phyloP scores from a whole-genome alignment of 2,113 vertebrate species.

The Bombycilla garrulus region DNA sequence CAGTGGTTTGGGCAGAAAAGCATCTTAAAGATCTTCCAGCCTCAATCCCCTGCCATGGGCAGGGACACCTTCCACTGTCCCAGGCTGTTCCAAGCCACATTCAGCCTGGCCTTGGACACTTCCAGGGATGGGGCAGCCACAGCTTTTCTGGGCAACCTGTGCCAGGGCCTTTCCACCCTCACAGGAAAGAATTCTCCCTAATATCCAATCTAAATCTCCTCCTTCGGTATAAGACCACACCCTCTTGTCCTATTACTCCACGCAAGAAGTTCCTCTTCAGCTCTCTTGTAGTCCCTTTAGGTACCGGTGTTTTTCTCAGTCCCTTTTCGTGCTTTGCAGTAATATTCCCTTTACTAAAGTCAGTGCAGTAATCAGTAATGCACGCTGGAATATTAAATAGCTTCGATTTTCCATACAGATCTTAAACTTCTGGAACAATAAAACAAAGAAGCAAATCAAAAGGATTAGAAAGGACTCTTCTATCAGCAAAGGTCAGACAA shows the following conservation, averaged over 20 bases:
- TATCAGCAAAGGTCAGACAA: background rate
- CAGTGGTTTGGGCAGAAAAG: background rate
- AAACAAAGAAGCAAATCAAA: background rate
- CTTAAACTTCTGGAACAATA: background rate
- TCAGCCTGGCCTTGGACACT: background rate
- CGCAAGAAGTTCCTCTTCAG: background rate
- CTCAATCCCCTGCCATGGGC: background rate
- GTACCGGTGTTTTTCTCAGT: background rate
- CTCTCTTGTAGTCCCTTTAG: background rate
- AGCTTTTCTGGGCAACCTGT: background rate
- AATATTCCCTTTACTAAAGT: background rate
- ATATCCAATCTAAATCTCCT: background rate
- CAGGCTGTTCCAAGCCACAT: accelerated
- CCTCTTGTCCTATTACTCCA: background rate
- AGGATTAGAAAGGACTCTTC: background rate
- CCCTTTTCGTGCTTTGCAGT: background rate
- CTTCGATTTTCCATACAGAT: background rate
- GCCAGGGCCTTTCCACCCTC: accelerated
- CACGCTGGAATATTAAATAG: background rate
- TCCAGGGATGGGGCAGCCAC: background rate
- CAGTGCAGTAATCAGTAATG: background rate
- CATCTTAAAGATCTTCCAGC: background rate
- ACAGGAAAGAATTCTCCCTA: background rate
- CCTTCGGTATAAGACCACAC: background rate
- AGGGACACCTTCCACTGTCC: background rate